A percentile compares a stretch with the other conserved stretches of the same genome.
Evolutionary conservation across 2,113 vertebrate genomes (phyloP).

Genomic region (Jacana jacana): DNA sequence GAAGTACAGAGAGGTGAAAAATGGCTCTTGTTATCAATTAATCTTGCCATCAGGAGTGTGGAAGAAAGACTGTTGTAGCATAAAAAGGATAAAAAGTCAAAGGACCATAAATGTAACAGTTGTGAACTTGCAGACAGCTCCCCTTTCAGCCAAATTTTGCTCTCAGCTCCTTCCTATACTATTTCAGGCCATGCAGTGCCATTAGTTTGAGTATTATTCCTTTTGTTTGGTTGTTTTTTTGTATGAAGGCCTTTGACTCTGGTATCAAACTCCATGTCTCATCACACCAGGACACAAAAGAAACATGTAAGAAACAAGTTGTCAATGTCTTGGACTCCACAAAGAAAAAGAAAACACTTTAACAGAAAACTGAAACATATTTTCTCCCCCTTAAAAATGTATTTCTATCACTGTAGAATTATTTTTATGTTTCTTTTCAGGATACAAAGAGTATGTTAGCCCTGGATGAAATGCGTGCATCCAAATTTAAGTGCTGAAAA

Average conservation of each 20-base stretch:
- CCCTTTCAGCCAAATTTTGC: not conserved
- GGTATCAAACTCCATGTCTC: not conserved
- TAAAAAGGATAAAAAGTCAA: not conserved
- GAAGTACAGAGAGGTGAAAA: rapidly evolving
- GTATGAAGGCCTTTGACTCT: not conserved
- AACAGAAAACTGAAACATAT: not conserved
- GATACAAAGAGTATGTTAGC: not conserved
- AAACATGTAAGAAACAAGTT: not conserved
- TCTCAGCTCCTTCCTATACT: not conserved
- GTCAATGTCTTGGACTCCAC: not conserved
- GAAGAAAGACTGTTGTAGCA: not conserved
- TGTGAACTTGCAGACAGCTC: not conserved
- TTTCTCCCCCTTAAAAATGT: not conserved
- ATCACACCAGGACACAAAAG: not conserved
- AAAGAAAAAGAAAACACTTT: not conserved
- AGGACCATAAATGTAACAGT: not conserved
- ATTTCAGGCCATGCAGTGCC: not conserved
- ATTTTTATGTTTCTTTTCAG: not conserved
- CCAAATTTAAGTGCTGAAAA: not conserved
- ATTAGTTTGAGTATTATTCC: not conserved
- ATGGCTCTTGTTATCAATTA: not conserved
- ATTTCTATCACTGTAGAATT: not conserved
- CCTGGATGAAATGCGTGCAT: not conserved
- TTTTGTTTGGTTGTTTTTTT: not conserved
- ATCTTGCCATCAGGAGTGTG: not conserved